A percentile compares a stretch with the other conserved stretches of the same genome.
These are phyloP conservation scores for Thalassoma bifasciatum DNA, from an alignment of 2,113 vertebrate species.

Conservation along the genomic window DNA sequence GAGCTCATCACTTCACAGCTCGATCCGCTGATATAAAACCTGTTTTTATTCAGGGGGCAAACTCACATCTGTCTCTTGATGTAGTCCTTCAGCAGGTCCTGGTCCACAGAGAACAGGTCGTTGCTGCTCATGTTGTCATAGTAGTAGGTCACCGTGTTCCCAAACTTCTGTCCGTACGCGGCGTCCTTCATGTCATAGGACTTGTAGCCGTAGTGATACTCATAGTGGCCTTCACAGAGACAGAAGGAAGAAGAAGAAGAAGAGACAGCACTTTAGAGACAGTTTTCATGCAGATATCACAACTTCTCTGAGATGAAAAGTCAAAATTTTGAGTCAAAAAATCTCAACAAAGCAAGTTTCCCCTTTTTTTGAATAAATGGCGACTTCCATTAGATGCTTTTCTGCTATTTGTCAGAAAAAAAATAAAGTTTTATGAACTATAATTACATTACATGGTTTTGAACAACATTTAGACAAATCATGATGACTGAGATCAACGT, in stretches of 20 bases:
- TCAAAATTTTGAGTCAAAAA: no score
- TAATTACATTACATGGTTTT: no score
- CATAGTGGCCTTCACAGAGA: constrained; percentile 88
- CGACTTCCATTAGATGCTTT: no score
- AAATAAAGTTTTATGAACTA: no score
- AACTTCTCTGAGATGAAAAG: no score
- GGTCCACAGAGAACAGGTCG: constrained; percentile 93
- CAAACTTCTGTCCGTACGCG: constrained; percentile 89
- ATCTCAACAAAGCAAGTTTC: no score
- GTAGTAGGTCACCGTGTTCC: constrained; percentile 95
- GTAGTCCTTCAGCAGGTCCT: constrained; percentile 97
- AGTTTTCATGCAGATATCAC: no score
- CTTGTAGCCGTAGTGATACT: constrained; percentile 94
- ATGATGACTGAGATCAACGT: no score
- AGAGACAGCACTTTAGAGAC: no score
- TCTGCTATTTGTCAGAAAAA: no score
- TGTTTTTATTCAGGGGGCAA: not conserved
- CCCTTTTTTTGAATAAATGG: no score
- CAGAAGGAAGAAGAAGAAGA: not conserved
- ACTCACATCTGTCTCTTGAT: constrained; percentile 99
- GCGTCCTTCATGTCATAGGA: constrained; percentile 90
- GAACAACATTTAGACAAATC: no score
- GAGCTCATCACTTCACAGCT: constrained; percentile 69
- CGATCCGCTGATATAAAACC: not conserved
- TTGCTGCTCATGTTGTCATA: constrained; percentile 97